phyloP scores from a whole-genome alignment of 1,140 invertebrate species.

The Maniola jurtina region DNA sequence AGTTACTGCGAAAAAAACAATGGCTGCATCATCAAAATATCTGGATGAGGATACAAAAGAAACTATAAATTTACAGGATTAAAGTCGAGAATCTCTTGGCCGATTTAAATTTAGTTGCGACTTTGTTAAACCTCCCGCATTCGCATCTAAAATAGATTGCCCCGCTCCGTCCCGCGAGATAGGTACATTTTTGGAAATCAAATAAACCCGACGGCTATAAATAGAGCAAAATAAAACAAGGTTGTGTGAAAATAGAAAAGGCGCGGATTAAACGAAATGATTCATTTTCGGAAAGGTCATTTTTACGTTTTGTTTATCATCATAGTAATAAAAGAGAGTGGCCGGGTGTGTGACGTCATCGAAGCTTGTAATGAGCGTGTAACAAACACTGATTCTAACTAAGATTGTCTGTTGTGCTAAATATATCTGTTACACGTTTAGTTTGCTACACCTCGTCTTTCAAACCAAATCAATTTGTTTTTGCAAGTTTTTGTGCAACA shows the following conservation, averaged over 20 bases:
- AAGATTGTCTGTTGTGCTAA: no score
- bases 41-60: slow-evolving; percentile 31
- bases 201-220: slow-evolving; percentile 66
- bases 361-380: slow-evolving; percentile 11
- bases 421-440: no score
- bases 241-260: slow-evolving; percentile 52
- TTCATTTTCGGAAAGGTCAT: slow-evolving; percentile 41
- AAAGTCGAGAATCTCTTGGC: slow-evolving; percentile 51
- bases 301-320: slow-evolving; percentile 42
- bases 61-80: slow-evolving; percentile 21
- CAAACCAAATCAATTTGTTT: no score
- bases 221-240: slow-evolving; percentile 57
- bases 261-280: slow-evolving; percentile 19
- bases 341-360: slow-evolving; percentile 1
- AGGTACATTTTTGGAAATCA: slow-evolving; percentile 75
- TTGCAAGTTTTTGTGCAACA: no score
- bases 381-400: not conserved
- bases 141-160: slow-evolving; percentile 62
- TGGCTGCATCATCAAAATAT: slow-evolving; percentile 21
- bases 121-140: slow-evolving; percentile 53
- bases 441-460: no score
- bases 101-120: slow-evolving; percentile 42
- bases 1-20: slow-evolving; percentile 39
- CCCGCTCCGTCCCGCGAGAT: slow-evolving; percentile 58
- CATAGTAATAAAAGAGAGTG: slow-evolving; percentile 22